phyloP scores from a whole-genome alignment of 2,888 invertebrate species.

The Philhelius pedissequus region DNA sequence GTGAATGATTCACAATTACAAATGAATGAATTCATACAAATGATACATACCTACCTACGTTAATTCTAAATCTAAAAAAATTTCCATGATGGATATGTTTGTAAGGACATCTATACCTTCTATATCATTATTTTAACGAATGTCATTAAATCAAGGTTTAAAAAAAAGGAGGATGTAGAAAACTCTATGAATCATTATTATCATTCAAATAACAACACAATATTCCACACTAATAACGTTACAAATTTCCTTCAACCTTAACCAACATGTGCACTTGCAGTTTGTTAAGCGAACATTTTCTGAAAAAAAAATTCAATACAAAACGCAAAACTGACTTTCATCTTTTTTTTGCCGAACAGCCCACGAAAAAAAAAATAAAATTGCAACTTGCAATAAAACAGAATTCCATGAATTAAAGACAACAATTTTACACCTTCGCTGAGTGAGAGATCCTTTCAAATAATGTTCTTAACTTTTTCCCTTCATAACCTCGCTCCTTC shows the following conservation, averaged over 20 bases:
- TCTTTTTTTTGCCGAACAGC: not conserved
- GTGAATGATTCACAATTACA: too few species aligned
- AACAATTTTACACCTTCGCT: constrained; percentile 19
- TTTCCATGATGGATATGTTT: too few species aligned
- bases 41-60: too few species aligned
- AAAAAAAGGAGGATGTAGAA: not conserved
- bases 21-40: too few species aligned
- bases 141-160: constrained; percentile 11
- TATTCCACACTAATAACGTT: not conserved
- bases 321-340: not conserved
- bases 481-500: not conserved
- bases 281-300: not conserved
- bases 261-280: not conserved
- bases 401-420: constrained; percentile 29
- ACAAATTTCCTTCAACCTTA: not conserved
- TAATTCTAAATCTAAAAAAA: too few species aligned
- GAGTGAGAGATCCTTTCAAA: constrained; percentile 21
- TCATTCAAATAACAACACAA: not conserved
- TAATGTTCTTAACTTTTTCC: constrained; percentile 2
- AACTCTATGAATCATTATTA: not conserved
- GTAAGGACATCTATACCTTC: not conserved
- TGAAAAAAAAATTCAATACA: not conserved
- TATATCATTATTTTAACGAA: not conserved
- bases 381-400: constrained; percentile 2
- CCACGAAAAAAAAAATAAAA: not conserved